phyloP scores from a whole-genome alignment of 2,113 vertebrate species.

The Dolichallabes microphthalmus region DNA sequence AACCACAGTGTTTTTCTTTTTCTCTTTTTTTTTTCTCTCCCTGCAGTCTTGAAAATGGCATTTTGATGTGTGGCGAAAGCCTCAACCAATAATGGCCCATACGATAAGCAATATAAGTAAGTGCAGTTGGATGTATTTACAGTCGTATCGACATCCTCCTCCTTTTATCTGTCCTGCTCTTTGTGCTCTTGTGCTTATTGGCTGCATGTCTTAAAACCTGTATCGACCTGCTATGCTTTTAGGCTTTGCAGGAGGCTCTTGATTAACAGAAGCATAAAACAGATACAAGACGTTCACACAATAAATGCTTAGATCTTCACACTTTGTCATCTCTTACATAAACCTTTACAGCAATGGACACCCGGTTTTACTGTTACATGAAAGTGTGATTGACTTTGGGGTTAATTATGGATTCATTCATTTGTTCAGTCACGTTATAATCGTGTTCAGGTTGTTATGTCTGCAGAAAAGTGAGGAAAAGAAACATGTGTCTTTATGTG shows the following conservation, averaged over 20 bases:
- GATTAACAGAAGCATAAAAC: slow-evolving; percentile 50
- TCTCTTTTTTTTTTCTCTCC: slow-evolving; percentile 60
- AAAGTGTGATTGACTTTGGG: not conserved
- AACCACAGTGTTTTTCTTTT: slow-evolving; percentile 64
- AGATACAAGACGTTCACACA: slow-evolving; percentile 30
- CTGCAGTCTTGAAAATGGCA: slow-evolving; percentile 65
- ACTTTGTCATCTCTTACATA: slow-evolving; percentile 9
- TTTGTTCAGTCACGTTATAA: slow-evolving; percentile 17
- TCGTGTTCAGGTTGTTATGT: not conserved
- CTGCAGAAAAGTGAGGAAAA: not conserved
- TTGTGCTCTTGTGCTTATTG: slow-evolving; percentile 42
- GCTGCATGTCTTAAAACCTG: slow-evolving; percentile 39
- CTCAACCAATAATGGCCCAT: slow-evolving; percentile 64
- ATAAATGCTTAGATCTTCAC: slow-evolving; percentile 31
- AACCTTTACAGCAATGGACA: not conserved
- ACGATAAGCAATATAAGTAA: slow-evolving; percentile 70
- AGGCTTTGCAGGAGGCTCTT: slow-evolving; percentile 25
- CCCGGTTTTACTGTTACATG: not conserved
- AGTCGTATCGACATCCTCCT: slow-evolving; percentile 40
- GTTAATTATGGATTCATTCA: slow-evolving; percentile 19
- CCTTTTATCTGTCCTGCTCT: slow-evolving; percentile 45
- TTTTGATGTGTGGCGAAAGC: slow-evolving; percentile 67
- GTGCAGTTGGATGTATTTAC: slow-evolving; percentile 69
- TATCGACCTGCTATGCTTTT: slow-evolving; percentile 40
- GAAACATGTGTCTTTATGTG: not conserved